Percentiles rank a stretch among this genome's conserved stretches.
Evolutionary conservation across 2,797 vertebrate genomes (phyloP).

Genomic region (Myripristis jacobus): DNA sequence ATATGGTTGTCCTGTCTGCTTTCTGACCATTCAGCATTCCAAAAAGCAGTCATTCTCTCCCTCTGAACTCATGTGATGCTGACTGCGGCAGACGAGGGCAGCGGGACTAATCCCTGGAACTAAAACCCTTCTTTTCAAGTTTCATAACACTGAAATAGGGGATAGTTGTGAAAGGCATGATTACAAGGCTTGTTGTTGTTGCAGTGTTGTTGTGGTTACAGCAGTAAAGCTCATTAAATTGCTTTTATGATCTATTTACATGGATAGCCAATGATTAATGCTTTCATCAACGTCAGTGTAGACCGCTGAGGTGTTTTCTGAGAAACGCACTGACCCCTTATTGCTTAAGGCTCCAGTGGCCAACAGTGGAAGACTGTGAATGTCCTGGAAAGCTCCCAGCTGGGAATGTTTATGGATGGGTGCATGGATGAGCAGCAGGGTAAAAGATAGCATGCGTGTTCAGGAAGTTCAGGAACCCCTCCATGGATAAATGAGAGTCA

Average conservation of each 20-base stretch:
- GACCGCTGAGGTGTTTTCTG: neutral
- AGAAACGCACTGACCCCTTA: conserved; percentile 3
- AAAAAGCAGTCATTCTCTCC: neutral
- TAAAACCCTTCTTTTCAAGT: conserved; percentile 38
- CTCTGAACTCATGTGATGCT: conserved; percentile 58
- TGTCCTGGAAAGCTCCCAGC: conserved; percentile 13
- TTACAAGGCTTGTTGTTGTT: conserved; percentile 9
- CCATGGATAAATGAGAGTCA: no score
- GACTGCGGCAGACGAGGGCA: conserved; percentile 54
- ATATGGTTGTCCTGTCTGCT: conserved; percentile 67
- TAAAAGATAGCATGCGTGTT: neutral
- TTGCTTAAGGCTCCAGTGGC: neutral
- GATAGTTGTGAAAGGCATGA: conserved; percentile 23
- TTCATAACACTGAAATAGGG: conserved; percentile 22
- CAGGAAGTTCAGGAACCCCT: no score
- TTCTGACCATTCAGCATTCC: conserved; percentile 54
- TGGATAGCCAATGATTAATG: conserved; percentile 12
- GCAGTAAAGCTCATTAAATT: conserved; percentile 16
- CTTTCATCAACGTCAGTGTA: conserved; percentile 16
- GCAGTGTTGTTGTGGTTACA: neutral
- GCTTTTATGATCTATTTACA: conserved; percentile 17
- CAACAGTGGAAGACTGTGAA: conserved; percentile 14
- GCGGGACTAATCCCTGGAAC: conserved; percentile 47
- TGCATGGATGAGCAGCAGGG: neutral
- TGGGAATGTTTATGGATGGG: conserved; percentile 2